phyloP scores from a whole-genome alignment of 2,113 vertebrate species.

The Mobula birostris region DNA sequence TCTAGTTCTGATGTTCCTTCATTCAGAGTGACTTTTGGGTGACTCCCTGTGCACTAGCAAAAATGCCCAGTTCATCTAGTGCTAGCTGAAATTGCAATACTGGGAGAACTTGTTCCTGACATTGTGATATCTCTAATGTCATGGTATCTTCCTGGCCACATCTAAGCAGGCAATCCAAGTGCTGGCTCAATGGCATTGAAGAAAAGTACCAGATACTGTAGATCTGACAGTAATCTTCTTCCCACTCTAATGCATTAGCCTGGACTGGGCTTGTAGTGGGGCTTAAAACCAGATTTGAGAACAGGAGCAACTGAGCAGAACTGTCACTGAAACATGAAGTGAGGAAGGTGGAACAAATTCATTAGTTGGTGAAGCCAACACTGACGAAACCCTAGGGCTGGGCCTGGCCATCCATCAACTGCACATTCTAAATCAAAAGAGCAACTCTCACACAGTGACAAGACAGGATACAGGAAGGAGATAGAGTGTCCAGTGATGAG shows the following conservation, averaged over 20 bases:
- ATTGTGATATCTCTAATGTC: neutral
- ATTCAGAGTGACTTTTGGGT: too few relatives aligned
- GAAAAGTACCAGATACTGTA: neutral
- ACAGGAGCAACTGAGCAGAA: neutral
- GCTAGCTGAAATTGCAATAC: neutral
- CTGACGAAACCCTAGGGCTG: too few relatives aligned
- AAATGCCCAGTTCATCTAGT: neutral
- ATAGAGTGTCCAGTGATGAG: too few relatives aligned
- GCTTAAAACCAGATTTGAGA: neutral
- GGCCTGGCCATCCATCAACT: too few relatives aligned
- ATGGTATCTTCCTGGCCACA: neutral
- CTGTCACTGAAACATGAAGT: neutral
- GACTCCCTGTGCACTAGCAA: too few relatives aligned
- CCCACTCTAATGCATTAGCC: neutral
- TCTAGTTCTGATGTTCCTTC: too few relatives aligned
- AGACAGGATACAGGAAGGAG: too few relatives aligned
- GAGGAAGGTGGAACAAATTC: neutral
- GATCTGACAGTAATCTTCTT: neutral
- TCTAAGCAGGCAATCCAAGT: neutral
- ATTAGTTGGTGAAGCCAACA: neutral
- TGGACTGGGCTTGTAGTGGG: neutral
- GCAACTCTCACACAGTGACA: too few relatives aligned
- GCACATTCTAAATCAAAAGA: too few relatives aligned
- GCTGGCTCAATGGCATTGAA: neutral
- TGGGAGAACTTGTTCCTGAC: neutral